These are phyloP conservation scores for Ophioninae sp. DNA, from an alignment of 2,888 invertebrate genomes.

Conservation along the genomic window DNA sequence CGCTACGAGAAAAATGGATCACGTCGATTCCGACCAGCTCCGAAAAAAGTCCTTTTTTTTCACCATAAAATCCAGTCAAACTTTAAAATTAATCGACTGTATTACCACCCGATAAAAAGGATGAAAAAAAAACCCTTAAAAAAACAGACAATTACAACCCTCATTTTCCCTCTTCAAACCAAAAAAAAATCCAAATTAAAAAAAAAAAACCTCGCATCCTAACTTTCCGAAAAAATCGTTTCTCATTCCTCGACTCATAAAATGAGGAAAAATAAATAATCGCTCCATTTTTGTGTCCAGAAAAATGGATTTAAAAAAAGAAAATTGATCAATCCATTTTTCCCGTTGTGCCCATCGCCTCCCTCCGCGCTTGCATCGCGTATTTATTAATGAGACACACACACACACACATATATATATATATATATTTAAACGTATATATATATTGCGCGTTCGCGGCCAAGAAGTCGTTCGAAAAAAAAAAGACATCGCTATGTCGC, in stretches of 20 bases:
- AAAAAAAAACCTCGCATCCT: too few species aligned
- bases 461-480: conserved; percentile 45
- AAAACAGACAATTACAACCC: too few species aligned
- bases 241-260: too few species aligned
- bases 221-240: too few species aligned
- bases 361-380: conserved; percentile 46
- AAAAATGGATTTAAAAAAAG: not conserved
- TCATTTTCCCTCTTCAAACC: too few species aligned
- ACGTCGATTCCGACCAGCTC: not conserved
- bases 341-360: conserved; percentile 29
- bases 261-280: too few species aligned
- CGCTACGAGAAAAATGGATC: conserved; percentile 37
- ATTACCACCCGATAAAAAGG: too few species aligned
- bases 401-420: conserved; percentile 4
- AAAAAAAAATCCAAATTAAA: too few species aligned
- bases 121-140: too few species aligned
- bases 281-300: too few species aligned
- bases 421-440: too few species aligned
- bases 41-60: not conserved
- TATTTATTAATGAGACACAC: conserved; percentile 9
- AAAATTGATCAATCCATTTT: conserved; percentile 22
- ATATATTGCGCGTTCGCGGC: conserved; percentile 29
- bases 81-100: not conserved
- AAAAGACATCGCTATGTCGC: conserved; percentile 53
- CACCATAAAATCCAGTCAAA: not conserved